Conservation (phyloP, 2,888 invertebrate species). For the Eilema sororculum region DNA sequence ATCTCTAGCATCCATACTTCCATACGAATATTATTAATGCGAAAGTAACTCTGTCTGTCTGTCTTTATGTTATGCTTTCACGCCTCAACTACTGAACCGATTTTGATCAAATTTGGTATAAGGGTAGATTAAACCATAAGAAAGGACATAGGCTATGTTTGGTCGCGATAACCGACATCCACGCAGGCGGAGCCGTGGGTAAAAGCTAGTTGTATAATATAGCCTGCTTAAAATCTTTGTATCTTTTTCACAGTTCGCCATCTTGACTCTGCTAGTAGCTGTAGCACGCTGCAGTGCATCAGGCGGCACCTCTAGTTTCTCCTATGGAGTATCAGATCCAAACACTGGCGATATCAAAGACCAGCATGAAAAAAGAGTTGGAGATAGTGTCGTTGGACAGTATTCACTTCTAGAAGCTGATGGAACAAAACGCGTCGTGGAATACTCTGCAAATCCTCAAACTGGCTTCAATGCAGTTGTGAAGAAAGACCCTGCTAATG, state of each 20-base stretch:
- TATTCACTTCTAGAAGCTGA: conserved; percentile 83
- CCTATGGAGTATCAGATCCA: conserved; percentile 83
- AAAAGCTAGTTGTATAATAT: too few relatives aligned
- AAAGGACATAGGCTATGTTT: too few relatives aligned
- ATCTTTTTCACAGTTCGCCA: conserved; percentile 65
- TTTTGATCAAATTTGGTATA: too few relatives aligned
- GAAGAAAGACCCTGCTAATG: conserved; percentile 64
- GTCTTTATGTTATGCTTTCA: too few relatives aligned
- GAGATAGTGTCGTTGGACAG: conserved; percentile 81
- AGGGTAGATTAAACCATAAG: too few relatives aligned
- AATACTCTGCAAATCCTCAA: conserved; percentile 80
- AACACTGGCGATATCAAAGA: conserved; percentile 83
- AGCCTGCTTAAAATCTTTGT: too few relatives aligned
- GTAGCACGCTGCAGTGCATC: conserved; percentile 61
- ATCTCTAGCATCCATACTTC: too few relatives aligned
- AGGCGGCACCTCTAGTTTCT: conserved; percentile 74
- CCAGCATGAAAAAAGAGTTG: conserved; percentile 80
- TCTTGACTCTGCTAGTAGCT: conserved; percentile 65
- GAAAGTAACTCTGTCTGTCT: too few relatives aligned
- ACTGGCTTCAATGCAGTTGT: conserved; percentile 85
- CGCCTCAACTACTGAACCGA: too few relatives aligned
- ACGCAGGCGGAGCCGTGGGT: too few relatives aligned
- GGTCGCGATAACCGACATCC: too few relatives aligned
- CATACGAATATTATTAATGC: too few relatives aligned
- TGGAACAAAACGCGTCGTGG: conserved; percentile 81